phyloP scores from a whole-genome alignment of 2,888 invertebrate species.

The Pantelozetes paolii region DNA sequence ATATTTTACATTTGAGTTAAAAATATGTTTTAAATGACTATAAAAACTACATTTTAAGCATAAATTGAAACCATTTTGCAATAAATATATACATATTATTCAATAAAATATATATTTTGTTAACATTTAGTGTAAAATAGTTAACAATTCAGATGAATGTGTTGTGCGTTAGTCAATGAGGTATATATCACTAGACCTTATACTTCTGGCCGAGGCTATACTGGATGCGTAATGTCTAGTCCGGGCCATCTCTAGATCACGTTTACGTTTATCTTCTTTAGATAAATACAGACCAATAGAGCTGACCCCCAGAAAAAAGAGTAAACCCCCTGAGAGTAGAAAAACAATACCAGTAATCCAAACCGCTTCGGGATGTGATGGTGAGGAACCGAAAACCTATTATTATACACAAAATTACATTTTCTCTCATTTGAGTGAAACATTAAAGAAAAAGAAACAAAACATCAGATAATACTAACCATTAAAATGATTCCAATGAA shows the following conservation, averaged over 20 bases:
- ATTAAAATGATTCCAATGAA: conserved; percentile 47
- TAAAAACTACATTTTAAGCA: too few relatives aligned
- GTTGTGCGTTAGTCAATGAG: conserved; percentile 40
- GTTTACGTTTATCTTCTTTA: conserved; percentile 47
- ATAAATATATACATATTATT: too few relatives aligned
- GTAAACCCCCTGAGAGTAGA: conserved; percentile 45
- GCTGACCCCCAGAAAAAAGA: conserved; percentile 48
- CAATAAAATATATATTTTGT: conserved; percentile 3
- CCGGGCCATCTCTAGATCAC: conserved; percentile 45
- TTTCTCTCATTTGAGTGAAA: background rate
- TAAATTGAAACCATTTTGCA: too few relatives aligned
- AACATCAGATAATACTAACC: conserved; percentile 19
- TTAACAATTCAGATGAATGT: background rate
- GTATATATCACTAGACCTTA: conserved; percentile 41
- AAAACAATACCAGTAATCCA: conserved; percentile 48
- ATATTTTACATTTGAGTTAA: too few relatives aligned
- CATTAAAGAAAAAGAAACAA: background rate
- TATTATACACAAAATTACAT: background rate
- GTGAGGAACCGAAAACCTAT: conserved; percentile 46
- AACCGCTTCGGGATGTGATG: conserved; percentile 47
- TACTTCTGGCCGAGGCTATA: conserved; percentile 42
- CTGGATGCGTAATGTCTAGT: conserved; percentile 47
- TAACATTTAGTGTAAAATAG: background rate
- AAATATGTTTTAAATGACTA: too few relatives aligned
- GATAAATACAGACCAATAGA: conserved; percentile 48